Evolutionary conservation across 2,888 invertebrate genomes (phyloP), one percentile per base, ranked within the genome.

Genomic region (Trichopria drosophilae): DNA sequence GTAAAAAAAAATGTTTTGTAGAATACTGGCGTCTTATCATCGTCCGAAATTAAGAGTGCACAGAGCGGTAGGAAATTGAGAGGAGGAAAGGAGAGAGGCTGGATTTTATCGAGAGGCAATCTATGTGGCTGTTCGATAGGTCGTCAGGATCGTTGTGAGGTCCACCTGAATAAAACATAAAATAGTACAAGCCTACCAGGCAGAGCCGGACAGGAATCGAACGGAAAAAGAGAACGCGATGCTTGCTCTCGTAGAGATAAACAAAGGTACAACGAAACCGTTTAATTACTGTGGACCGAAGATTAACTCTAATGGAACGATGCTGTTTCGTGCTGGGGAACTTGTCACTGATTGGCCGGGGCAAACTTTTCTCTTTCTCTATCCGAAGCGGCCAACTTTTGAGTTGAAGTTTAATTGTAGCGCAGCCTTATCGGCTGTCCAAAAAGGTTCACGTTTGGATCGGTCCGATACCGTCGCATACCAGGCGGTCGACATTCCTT

Each of bases 251-350:
- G 15, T 39, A 32, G 56, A 65, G 66, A 68, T 67, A 67, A 69
- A 69, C 67, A 67, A 67, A 65, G 62, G 63, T 67, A 66, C 67
- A 69, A 65, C 63, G 66, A 59, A 68, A 71, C 64, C 67, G 68
- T 71, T 72, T 71, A 73, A 72, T 72, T 72, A 70, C 68, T 61
- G 54, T 50, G 53, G 57, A 53, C 55, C 61, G 51, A 58, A 69
- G 68, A 71, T 71, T 71, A 72, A 65, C 66, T 62, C 69, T 71
- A 71, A 72, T 72, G 72, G 72, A 70, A 67, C 64, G 67, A 61
- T 57, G 64, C 59, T 68, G 66, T 67, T 69, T 62, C 59, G 50
- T 22, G 45, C 52, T 55, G 24, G 39, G 36, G 39, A 51, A 55
- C 56, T 54, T 55, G 55, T 61, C 48, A 48, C 29, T 47, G 47